These are phyloP conservation scores for Rhincodon typus DNA, from an alignment of 2,797 vertebrate species.

Conservation along the genomic window DNA sequence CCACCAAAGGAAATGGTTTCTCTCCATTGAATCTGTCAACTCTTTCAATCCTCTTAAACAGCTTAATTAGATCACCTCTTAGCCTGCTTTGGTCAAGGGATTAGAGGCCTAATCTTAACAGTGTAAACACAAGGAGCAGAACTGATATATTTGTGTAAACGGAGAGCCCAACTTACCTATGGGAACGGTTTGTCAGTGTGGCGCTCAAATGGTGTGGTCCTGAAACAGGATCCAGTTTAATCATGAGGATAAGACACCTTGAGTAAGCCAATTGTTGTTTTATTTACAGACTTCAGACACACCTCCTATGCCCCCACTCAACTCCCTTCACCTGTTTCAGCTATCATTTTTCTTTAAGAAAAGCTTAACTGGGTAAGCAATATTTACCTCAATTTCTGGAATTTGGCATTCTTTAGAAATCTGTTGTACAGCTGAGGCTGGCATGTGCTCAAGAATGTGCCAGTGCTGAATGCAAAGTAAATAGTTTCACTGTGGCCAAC, in stretches of 20 bases:
- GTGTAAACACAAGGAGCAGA: not conserved
- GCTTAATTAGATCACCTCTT: not conserved
- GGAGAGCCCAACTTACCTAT: not conserved
- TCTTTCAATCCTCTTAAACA: not conserved
- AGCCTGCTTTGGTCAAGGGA: not conserved
- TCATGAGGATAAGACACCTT: not conserved
- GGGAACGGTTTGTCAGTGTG: not conserved
- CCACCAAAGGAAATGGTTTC: not conserved
- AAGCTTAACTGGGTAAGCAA: not conserved
- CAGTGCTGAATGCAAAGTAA: not conserved
- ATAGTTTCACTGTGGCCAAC: not conserved
- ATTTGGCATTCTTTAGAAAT: not conserved
- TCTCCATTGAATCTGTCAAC: not conserved
- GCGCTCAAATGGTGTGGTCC: not conserved
- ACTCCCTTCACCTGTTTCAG: not conserved
- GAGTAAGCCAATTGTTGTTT: not conserved
- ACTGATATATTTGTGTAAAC: not conserved
- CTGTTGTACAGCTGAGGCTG: not conserved
- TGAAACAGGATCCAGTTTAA: conserved; percentile 12
- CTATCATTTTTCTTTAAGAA: conserved; percentile 5
- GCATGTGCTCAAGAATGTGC: conserved; percentile 12
- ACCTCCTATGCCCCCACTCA: not conserved
- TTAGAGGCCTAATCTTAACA: not conserved
- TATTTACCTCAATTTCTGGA: conserved; percentile 5
- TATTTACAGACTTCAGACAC: not conserved